phyloP scores from a whole-genome alignment of 2,113 vertebrate species.

The Electrona antarctica region DNA sequence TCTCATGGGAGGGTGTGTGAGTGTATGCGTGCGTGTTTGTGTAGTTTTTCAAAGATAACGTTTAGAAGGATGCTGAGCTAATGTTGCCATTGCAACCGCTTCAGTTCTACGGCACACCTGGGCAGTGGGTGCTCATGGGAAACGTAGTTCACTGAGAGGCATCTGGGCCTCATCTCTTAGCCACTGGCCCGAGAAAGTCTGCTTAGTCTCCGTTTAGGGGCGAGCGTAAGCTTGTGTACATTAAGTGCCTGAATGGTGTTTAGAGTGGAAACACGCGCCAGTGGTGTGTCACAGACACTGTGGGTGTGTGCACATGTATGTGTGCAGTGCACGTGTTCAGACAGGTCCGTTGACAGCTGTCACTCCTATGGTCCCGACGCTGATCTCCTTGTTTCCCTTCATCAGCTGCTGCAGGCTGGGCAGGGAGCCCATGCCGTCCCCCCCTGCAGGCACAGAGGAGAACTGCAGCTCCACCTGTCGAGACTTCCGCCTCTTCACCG shows the following conservation, averaged over 20 bases:
- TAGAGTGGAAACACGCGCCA: neutral
- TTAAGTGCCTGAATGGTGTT: slow-evolving; percentile 8
- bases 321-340: slow-evolving; percentile 64
- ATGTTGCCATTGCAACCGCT: slow-evolving; percentile 34
- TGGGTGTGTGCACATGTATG: neutral
- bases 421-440: slow-evolving; percentile 74
- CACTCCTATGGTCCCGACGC: slow-evolving; percentile 89
- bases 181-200: slow-evolving; percentile 14
- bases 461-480: slow-evolving; percentile 86
- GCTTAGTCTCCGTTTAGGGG: slow-evolving; percentile 30
- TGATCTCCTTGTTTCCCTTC: slow-evolving; percentile 92
- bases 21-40: slow-evolving; percentile 61
- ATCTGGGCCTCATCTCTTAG: slow-evolving; percentile 31
- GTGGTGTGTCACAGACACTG: neutral
- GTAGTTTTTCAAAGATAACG: neutral
- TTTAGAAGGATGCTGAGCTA: slow-evolving; percentile 30
- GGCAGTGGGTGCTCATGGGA: slow-evolving; percentile 31
- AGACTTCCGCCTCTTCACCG: slow-evolving; percentile 87
- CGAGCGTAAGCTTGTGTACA: slow-evolving; percentile 1
- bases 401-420: slow-evolving; percentile 93
- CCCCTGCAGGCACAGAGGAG: slow-evolving; percentile 35
- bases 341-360: slow-evolving; percentile 89
- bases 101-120: slow-evolving; percentile 44
- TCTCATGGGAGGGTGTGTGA: slow-evolving; percentile 79
- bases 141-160: slow-evolving; percentile 53